Base-by-base conservation (phyloP, 35 echinoderm and acorn worm genomes). In the Acanthaster planci region DNA sequence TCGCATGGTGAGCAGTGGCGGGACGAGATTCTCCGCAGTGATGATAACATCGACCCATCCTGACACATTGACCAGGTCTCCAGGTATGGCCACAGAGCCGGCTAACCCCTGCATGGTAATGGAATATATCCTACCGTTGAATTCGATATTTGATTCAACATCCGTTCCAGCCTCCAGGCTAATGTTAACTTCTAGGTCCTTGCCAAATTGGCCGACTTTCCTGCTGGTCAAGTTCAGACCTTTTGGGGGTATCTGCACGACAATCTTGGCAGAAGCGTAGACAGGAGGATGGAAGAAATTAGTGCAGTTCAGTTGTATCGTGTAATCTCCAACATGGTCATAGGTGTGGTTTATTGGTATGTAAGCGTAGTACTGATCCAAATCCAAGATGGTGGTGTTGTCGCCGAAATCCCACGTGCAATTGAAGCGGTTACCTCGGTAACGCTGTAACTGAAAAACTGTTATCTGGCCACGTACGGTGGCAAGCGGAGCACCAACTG, bases 331-430 rank as follows among this genome's bases (percentile, higher is more conserved):
- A 40, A 77, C 78, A 18, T 67, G 58, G 0, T 53, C 21, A n/a
- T 89, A 94, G 26, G 83, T 86, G 37, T 94, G 92, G 32, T 76
- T 94, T 26, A 90, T 76, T 21, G 82, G 85, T 31, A 40, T 54
- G 60, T 87, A 87, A 0, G 84, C 72, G 79, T 87, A 77, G 17
- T 77, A 82, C 26, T 77, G 78, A 82, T 94, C 92, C 26, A 72
- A 34, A 12, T 85, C 85, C 23, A 84, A 30, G 1, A 77, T 53
- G 27, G 55, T 77, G 23, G 44, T 19, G 10, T 87, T 87, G 81
- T 94, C 92, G 5, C 92, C 92, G 86, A 89, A 94, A 40, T 85
- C 44, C 83, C 87, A 89, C 0, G 92, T 94, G 32, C 92, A 94
- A 67, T 94, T 94, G 39, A 90, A 94, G 22, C 87, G 52, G 58